Conservation (phyloP, 2,888 invertebrate species). For the Nipponacmea schrenckii region DNA sequence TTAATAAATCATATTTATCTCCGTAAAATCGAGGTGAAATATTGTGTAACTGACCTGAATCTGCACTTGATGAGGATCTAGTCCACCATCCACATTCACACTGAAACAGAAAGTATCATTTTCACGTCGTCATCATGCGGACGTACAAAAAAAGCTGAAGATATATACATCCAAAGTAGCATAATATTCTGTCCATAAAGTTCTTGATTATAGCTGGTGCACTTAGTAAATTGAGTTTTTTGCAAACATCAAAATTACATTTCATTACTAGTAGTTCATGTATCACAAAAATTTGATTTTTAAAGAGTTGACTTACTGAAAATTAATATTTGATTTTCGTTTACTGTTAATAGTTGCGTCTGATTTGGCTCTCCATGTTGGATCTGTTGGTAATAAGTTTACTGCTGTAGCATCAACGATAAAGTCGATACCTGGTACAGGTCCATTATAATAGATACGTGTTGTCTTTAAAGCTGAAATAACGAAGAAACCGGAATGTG, state of each 20-base stretch:
- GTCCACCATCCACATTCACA: neutral
- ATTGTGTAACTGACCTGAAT: neutral
- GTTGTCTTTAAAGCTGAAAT: conserved; percentile 10
- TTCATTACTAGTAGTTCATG: too few species aligned
- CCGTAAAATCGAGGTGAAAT: too few species aligned
- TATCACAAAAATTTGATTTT: too few species aligned
- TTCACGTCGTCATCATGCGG: too few species aligned
- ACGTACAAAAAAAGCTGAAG: too few species aligned
- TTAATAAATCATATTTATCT: too few species aligned
- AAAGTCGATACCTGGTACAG: conserved; percentile 16
- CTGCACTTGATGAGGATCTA: conserved; percentile 13
- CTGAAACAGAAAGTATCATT: conserved; percentile 6
- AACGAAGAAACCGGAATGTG: too few species aligned
- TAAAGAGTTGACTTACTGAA: conserved; percentile 14
- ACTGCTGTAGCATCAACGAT: conserved; percentile 16
- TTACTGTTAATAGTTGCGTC: conserved; percentile 22
- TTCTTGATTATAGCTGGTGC: too few species aligned
- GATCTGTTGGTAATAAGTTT: conserved; percentile 2
- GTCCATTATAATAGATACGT: conserved; percentile 21
- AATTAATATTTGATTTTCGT: conserved; percentile 23
- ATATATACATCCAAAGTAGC: too few species aligned
- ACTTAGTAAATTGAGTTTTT: too few species aligned
- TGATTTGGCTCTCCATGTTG: conserved; percentile 16
- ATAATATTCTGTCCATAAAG: too few species aligned
- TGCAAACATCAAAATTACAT: too few species aligned